These are phyloP conservation scores for Belgica antarctica DNA, from an alignment of 2,888 invertebrate species.

Conservation along the genomic window DNA sequence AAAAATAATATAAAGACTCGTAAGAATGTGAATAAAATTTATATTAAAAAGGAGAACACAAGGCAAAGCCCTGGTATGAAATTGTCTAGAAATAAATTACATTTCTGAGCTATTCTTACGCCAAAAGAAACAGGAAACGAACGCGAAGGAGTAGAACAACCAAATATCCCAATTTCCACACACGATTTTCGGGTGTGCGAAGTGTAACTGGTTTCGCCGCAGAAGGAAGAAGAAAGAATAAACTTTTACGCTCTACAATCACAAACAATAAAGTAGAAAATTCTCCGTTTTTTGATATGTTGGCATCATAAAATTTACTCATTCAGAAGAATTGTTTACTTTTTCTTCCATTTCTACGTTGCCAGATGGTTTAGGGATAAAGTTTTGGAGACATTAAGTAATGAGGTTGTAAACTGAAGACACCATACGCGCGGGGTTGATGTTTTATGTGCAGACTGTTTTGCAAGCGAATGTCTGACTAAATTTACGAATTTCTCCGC, in stretches of 20 bases:
- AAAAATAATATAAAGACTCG: neutral
- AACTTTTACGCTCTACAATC: neutral
- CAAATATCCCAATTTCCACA: neutral
- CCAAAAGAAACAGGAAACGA: neutral
- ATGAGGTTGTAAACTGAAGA: no score
- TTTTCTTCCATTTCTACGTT: no score
- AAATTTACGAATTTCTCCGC: no score
- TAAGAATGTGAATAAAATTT: constrained; percentile 26
- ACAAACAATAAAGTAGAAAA: no score
- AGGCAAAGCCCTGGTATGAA: constrained; percentile 9
- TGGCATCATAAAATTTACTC: constrained; percentile 21
- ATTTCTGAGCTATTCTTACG: constrained; percentile 2
- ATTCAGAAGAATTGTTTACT: constrained; percentile 15
- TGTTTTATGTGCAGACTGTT: neutral
- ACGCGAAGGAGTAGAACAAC: neutral
- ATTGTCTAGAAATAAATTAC: constrained; percentile 34
- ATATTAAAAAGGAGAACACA: no score
- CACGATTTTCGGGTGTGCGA: neutral
- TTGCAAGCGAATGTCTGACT: neutral
- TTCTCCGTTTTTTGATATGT: constrained; percentile 5
- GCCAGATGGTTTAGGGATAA: neutral
- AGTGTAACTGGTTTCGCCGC: neutral
- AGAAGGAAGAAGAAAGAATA: neutral
- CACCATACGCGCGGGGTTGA: no score
- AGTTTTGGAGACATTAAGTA: no score